phyloP scores from a whole-genome alignment of 2,797 vertebrate genomes.

The Mus minutoides region DNA sequence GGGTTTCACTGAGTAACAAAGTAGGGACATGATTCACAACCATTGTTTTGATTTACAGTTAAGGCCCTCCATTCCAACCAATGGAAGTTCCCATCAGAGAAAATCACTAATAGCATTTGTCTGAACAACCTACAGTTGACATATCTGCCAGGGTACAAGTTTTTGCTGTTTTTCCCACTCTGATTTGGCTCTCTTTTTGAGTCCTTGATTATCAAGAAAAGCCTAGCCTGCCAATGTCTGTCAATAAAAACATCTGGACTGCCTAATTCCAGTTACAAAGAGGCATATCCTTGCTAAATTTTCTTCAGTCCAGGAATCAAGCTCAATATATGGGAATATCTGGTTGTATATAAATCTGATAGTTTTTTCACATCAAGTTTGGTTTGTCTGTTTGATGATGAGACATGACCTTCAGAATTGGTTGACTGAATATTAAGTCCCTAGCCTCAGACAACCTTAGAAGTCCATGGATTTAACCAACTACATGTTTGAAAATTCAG shows the following conservation, averaged over 20 bases:
- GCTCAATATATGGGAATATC: not conserved
- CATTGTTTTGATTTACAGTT: not conserved
- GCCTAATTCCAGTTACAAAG: not conserved
- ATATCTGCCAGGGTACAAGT: too few species aligned
- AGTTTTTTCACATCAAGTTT: not conserved
- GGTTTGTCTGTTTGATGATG: not conserved
- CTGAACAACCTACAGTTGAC: not conserved
- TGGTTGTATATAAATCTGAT: not conserved
- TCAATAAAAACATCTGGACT: not conserved
- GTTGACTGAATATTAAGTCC: not conserved
- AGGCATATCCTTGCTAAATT: not conserved
- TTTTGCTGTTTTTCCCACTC: not conserved
- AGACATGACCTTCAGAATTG: not conserved
- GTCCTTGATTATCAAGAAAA: not conserved
- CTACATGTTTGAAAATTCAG: not conserved
- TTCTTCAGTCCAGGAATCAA: not conserved
- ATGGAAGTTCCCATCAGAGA: not conserved
- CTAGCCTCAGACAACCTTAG: not conserved
- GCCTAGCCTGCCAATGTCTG: not conserved
- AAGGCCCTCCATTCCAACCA: not conserved
- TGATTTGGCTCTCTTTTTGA: not conserved
- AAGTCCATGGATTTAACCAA: not conserved
- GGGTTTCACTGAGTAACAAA: not conserved
- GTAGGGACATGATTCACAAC: fast-evolving
- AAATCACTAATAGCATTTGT: not conserved